A percentile compares a stretch with the other conserved stretches of the same genome.
Conservation (phyloP, 2,888 invertebrate species). For the Hololepta plana region DNA sequence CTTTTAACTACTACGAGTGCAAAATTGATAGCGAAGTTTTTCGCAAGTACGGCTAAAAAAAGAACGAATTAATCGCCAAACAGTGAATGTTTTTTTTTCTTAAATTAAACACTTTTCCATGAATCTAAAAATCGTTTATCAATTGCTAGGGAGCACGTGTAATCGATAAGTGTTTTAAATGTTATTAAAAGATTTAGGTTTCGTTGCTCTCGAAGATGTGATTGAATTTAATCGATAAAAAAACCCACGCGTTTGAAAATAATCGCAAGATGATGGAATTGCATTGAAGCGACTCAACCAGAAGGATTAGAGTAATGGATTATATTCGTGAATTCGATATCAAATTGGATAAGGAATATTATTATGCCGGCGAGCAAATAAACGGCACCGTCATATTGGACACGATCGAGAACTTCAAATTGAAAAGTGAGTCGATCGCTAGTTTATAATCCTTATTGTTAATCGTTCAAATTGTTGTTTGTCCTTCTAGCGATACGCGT, state of each 20-base stretch:
- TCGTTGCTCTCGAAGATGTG: not conserved
- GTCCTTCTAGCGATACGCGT: constrained; percentile 39
- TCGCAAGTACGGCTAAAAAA: too few species aligned
- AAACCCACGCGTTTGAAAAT: constrained; percentile 2
- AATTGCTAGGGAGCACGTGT: too few species aligned
- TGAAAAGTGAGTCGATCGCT: constrained; percentile 39
- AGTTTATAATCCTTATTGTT: constrained; percentile 1
- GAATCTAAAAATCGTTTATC: too few species aligned
- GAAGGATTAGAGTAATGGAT: too few species aligned
- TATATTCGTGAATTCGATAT: constrained; percentile 62
- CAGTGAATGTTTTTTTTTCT: too few species aligned
- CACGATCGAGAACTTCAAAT: constrained; percentile 55
- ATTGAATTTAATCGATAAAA: not conserved
- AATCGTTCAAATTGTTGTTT: constrained; percentile 4
- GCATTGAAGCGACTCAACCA: too few species aligned
- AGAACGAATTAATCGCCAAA: too few species aligned
- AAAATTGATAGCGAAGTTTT: too few species aligned
- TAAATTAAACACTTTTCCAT: too few species aligned
- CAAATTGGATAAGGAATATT: constrained; percentile 52
- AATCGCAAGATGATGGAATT: constrained; percentile 1
- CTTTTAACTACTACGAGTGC: too few species aligned
- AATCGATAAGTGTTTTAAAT: too few species aligned
- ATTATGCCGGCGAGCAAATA: constrained; percentile 55
- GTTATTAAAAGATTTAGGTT: too few species aligned
- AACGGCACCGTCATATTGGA: constrained; percentile 49